These are phyloP conservation scores for Tyrophagus putrescentiae DNA, from an alignment of 1,140 invertebrate genomes.

Conservation along the genomic window DNA sequence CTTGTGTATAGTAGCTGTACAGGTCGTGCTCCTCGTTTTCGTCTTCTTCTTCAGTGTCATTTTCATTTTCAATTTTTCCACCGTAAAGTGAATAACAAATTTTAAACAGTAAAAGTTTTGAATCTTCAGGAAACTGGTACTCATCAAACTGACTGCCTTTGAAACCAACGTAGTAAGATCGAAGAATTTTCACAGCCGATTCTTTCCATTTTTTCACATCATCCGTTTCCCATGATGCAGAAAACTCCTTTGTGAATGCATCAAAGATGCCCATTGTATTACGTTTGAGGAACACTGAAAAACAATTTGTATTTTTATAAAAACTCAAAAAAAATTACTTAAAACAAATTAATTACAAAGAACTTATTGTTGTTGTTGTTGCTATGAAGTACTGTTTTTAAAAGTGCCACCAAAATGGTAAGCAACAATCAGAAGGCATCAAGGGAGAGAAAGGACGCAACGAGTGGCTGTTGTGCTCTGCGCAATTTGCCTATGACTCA, in stretches of 20 bases:
- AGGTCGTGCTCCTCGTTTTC: neutral
- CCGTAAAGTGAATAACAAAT: constrained; percentile 6
- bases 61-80: neutral
- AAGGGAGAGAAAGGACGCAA: too few species aligned
- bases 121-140: neutral
- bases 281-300: too few species aligned
- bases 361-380: too few species aligned
- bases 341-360: too few species aligned
- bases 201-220: neutral
- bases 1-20: neutral
- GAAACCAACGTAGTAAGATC: neutral
- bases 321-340: too few species aligned
- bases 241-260: constrained; percentile 3
- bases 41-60: neutral
- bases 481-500: too few species aligned
- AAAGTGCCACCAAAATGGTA: too few species aligned
- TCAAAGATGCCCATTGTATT: neutral
- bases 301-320: too few species aligned
- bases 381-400: too few species aligned
- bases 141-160: neutral
- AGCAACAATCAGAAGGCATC: too few species aligned
- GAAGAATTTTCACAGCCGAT: neutral
- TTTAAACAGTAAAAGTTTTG: neutral
- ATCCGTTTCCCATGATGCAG: neutral
- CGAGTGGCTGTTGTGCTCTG: too few species aligned